Conservation (phyloP, 2,888 invertebrate genomes). For the Deilephila porcellus region DNA sequence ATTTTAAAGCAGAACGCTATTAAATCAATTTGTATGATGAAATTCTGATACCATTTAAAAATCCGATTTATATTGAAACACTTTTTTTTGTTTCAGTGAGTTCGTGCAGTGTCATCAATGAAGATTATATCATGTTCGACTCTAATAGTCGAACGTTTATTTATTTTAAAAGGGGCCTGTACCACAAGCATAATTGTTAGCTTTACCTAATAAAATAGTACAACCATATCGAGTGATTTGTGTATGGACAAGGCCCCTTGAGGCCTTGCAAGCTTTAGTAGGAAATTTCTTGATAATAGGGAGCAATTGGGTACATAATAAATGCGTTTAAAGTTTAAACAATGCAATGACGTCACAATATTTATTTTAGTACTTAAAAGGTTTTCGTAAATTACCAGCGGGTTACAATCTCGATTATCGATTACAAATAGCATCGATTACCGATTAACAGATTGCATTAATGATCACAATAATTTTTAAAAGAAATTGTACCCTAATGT, state of each 20-base stretch:
- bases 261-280: conserved; percentile 6
- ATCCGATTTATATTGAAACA: too few species aligned
- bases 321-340: neutral
- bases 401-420: neutral
- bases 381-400: neutral
- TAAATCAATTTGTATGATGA: too few species aligned
- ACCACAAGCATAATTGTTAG: neutral
- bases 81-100: conserved; percentile 57
- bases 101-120: conserved; percentile 56
- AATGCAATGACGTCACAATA: neutral
- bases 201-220: neutral
- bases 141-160: neutral
- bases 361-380: neutral
- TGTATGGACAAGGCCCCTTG: neutral
- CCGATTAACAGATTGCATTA: neutral
- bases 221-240: neutral
- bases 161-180: neutral
- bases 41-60: too few species aligned
- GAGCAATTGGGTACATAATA: neutral
- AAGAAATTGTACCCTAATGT: neutral
- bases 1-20: too few species aligned
- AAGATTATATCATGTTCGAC: conserved; percentile 30
- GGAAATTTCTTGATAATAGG: neutral
- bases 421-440: neutral
- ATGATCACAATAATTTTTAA: neutral